These are phyloP conservation scores for Podotricha telesiphe DNA, from an alignment of 2,888 invertebrate genomes.

Conservation along the genomic window DNA sequence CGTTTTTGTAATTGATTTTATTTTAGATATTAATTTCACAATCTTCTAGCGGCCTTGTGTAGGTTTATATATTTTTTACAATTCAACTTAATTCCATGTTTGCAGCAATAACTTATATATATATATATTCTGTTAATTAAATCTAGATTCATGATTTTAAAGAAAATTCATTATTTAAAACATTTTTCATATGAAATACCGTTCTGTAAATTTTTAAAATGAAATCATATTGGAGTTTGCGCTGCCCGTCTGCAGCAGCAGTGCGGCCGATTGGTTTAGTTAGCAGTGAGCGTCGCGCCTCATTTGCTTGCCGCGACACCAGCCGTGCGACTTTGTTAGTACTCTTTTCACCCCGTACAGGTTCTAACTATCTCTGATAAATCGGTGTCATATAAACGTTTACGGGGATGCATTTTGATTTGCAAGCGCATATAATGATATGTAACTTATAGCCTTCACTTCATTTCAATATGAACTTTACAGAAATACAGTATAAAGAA, in stretches of 20 bases:
- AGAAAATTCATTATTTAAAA: not conserved
- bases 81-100: too few relatives aligned
- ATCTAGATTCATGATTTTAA: not conserved
- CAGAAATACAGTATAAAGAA: not conserved
- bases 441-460: conserved; percentile 29
- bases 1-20: too few relatives aligned
- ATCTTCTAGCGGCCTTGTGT: too few relatives aligned
- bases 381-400: conserved; percentile 64
- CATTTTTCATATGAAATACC: not conserved
- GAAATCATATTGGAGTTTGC: conserved; percentile 32
- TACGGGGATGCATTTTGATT: conserved; percentile 47
- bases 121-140: not conserved
- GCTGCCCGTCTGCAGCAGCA: conserved; percentile 57
- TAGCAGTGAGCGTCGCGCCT: conserved; percentile 82
- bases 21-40: too few relatives aligned
- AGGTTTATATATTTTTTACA: too few relatives aligned
- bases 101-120: too few relatives aligned
- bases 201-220: conserved; percentile 4
- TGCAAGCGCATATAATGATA: conserved; percentile 39
- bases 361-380: conserved; percentile 74
- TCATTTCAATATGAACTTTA: conserved; percentile 1
- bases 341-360: conserved; percentile 76
- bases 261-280: conserved; percentile 81
- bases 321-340: conserved; percentile 71
- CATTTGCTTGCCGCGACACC: conserved; percentile 75